Percentiles rank a stretch among this genome's conserved stretches.
phyloP scores from a whole-genome alignment of 1,140 invertebrate species.

The Amyelois transitella region DNA sequence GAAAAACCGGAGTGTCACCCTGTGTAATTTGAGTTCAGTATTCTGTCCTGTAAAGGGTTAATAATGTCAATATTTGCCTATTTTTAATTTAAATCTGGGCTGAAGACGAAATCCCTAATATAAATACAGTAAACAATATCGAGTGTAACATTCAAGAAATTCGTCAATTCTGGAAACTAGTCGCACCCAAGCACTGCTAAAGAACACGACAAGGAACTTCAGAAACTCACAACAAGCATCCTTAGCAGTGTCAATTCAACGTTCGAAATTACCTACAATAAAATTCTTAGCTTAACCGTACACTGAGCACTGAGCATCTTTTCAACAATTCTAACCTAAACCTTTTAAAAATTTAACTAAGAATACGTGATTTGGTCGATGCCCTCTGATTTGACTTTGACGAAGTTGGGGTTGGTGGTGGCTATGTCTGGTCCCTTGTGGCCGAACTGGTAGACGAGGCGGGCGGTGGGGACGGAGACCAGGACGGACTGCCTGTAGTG shows the following conservation, averaged over 20 bases:
- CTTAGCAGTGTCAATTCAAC: not conserved
- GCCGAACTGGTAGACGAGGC: constrained; percentile 92
- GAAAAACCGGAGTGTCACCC: too few species aligned
- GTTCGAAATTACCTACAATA: not conserved
- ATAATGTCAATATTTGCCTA: too few species aligned
- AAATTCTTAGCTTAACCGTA: not conserved
- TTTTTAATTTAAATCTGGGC: too few species aligned
- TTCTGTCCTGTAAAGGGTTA: too few species aligned
- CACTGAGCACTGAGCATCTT: constrained; percentile 13
- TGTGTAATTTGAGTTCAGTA: too few species aligned
- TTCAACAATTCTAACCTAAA: constrained; percentile 21
- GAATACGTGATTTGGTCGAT: constrained; percentile 38
- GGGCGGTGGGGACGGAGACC: constrained; percentile 84
- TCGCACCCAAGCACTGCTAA: not conserved
- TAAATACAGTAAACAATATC: too few species aligned
- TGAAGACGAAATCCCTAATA: too few species aligned
- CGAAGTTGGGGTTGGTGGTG: constrained; percentile 81
- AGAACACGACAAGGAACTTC: not conserved
- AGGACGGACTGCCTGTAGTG: constrained; percentile 91
- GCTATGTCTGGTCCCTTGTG: constrained; percentile 84
- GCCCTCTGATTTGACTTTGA: constrained; percentile 60
- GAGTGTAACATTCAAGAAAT: too few species aligned
- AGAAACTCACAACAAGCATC: not conserved
- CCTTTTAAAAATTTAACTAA: constrained; percentile 33
- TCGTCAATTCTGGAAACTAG: too few species aligned